phyloP scores from a whole-genome alignment of 2,113 vertebrate species.

The Entelurus aequoreus region DNA sequence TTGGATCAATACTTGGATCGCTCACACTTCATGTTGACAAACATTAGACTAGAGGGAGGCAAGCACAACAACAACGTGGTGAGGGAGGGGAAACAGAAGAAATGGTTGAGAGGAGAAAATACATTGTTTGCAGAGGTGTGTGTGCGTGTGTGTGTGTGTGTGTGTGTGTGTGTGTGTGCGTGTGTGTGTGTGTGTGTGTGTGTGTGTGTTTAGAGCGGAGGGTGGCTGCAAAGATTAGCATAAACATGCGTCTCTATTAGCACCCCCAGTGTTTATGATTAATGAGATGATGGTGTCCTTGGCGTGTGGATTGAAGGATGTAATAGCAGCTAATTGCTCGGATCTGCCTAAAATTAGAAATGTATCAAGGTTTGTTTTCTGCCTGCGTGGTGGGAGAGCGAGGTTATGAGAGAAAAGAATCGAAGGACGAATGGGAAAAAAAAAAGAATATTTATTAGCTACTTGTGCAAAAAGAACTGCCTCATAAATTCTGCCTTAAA shows the following conservation, averaged over 20 bases:
- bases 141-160: not conserved
- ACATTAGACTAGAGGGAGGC: not conserved
- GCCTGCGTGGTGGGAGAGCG: too few relatives aligned
- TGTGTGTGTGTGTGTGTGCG: not conserved
- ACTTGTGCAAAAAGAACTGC: too few relatives aligned
- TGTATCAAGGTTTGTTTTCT: constrained; percentile 15
- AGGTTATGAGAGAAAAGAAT: constrained; percentile 28
- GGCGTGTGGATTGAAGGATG: constrained; percentile 43
- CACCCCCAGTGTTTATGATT: constrained; percentile 64
- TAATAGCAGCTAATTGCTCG: constrained; percentile 62
- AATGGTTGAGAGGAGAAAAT: constrained; percentile 1
- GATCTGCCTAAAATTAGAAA: constrained; percentile 62
- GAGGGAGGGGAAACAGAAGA: constrained; percentile 8
- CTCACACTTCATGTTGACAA: constrained; percentile 9
- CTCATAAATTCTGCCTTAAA: too few relatives aligned
- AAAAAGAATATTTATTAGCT: too few relatives aligned
- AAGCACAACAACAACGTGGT: not conserved
- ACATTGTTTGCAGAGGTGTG: not conserved
- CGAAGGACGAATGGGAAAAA: not conserved
- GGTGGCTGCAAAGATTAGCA: constrained; percentile 54
- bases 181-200: not conserved
- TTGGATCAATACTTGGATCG: constrained; percentile 33
- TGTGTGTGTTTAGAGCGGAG: constrained; percentile 4
- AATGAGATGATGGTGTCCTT: constrained; percentile 59
- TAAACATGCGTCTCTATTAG: constrained; percentile 61